Evolutionary conservation across 1,140 invertebrate genomes (phyloP).

Genomic region (Drosophila nasuta): DNA sequence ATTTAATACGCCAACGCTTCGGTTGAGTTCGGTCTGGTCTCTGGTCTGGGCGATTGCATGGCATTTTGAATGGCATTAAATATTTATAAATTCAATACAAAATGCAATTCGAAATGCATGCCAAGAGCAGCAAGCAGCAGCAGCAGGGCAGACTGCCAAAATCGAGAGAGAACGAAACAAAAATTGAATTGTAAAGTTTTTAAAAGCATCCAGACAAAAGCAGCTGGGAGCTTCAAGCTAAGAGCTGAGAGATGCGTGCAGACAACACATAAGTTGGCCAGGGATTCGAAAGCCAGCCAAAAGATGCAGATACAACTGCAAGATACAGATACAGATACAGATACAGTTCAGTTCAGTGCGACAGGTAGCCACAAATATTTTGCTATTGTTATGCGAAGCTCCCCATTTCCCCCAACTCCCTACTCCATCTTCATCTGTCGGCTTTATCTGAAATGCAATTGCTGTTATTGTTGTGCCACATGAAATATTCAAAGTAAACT

Average conservation of each 20-base stretch:
- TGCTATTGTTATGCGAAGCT: conserved; percentile 29
- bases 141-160: conserved; percentile 60
- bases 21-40: conserved; percentile 6
- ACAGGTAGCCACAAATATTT: conserved; percentile 56
- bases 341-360: neutral
- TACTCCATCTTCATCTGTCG: neutral
- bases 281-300: conserved; percentile 34
- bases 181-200: conserved; percentile 83
- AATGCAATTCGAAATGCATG: conserved; percentile 82
- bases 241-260: conserved; percentile 37
- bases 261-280: conserved; percentile 49
- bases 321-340: conserved; percentile 18
- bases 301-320: conserved; percentile 23
- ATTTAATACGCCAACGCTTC: conserved; percentile 65
- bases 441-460: conserved; percentile 49
- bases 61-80: conserved; percentile 84
- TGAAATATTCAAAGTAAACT: conserved; percentile 73
- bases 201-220: conserved; percentile 72
- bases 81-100: conserved; percentile 84
- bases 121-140: conserved; percentile 46
- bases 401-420: too few relatives aligned
- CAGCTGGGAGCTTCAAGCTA: conserved; percentile 22
- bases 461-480: conserved; percentile 49
- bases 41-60: conserved; percentile 66
- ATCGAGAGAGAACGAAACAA: conserved; percentile 25